These are phyloP conservation scores for Agriotes lineatus DNA, from an alignment of 2,888 invertebrate species.

Conservation along the genomic window DNA sequence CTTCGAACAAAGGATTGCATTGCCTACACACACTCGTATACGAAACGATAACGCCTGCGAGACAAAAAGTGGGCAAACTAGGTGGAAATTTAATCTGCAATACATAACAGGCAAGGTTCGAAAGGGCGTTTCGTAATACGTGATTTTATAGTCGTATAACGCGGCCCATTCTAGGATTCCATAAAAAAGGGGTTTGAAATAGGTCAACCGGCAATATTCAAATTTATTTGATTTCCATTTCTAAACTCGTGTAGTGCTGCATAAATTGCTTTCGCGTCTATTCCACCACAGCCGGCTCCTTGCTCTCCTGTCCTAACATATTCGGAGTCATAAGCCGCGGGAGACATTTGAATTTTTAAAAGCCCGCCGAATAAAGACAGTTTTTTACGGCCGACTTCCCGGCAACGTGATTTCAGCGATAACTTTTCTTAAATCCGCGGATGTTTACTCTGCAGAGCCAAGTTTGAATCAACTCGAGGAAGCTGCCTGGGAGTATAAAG, in stretches of 20 bases:
- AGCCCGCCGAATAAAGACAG: constrained; percentile 25
- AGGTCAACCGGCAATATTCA: constrained; percentile 55
- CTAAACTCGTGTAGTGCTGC: constrained; percentile 51
- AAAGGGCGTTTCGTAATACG: constrained; percentile 36
- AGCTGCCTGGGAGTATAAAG: no score
- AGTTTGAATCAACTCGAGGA: not conserved
- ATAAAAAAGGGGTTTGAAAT: constrained; percentile 50
- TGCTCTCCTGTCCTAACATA: constrained; percentile 26
- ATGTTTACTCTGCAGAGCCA: not conserved
- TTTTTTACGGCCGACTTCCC: constrained; percentile 15
- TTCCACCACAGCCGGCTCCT: constrained; percentile 41
- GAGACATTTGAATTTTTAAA: constrained; percentile 33
- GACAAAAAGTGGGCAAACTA: constrained; percentile 12
- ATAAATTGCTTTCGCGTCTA: constrained; percentile 51
- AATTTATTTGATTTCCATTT: constrained; percentile 57
- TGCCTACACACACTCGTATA: no score
- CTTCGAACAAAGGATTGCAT: no score
- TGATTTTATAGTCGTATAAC: constrained; percentile 44
- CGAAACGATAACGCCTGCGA: no score
- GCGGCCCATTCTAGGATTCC: constrained; percentile 45
- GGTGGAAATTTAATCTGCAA: constrained; percentile 31
- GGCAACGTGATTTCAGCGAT: not conserved
- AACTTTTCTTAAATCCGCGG: constrained; percentile 14
- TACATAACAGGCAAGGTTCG: constrained; percentile 32
- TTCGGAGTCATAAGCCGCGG: constrained; percentile 20